phyloP scores from a whole-genome alignment of 2,113 vertebrate genomes.

The Ceyx margarethae region DNA sequence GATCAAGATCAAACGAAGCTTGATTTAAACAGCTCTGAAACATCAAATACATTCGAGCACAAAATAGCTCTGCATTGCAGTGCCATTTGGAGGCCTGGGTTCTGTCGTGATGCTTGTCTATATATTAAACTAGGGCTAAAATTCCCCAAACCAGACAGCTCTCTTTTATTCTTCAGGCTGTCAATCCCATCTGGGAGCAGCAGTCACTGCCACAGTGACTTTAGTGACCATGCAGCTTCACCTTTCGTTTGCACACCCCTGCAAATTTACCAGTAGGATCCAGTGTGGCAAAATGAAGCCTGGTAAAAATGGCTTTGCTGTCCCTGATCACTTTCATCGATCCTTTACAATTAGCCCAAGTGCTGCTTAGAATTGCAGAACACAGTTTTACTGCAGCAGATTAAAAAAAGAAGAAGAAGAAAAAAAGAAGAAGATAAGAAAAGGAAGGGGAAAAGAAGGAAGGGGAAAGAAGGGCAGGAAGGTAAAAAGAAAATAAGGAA shows the following conservation, averaged over 20 bases:
- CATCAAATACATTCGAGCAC: neutral
- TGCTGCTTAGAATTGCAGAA: neutral
- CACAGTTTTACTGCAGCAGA: neutral
- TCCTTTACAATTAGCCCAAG: neutral
- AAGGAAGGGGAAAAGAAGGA: too few relatives aligned
- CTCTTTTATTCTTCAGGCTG: neutral
- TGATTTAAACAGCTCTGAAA: neutral
- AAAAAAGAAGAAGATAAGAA: too few relatives aligned
- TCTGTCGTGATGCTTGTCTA: neutral
- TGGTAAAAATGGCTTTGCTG: neutral
- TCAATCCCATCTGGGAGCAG: neutral
- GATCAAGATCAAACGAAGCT: constrained; percentile 11
- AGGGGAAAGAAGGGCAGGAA: too few relatives aligned
- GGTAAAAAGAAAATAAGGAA: too few relatives aligned
- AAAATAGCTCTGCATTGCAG: neutral
- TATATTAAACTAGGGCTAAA: neutral
- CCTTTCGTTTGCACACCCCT: neutral
- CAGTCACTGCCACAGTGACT: neutral
- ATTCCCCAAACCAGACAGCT: neutral
- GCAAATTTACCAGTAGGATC: neutral
- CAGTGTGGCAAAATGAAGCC: neutral
- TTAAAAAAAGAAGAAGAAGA: neutral
- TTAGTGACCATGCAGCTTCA: neutral
- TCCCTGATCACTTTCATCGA: neutral
- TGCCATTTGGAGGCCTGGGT: neutral